Percentiles rank a stretch among this genome's conserved stretches.
Evolutionary conservation across 1,140 invertebrate genomes (phyloP).

Genomic region (Formica selysi): DNA sequence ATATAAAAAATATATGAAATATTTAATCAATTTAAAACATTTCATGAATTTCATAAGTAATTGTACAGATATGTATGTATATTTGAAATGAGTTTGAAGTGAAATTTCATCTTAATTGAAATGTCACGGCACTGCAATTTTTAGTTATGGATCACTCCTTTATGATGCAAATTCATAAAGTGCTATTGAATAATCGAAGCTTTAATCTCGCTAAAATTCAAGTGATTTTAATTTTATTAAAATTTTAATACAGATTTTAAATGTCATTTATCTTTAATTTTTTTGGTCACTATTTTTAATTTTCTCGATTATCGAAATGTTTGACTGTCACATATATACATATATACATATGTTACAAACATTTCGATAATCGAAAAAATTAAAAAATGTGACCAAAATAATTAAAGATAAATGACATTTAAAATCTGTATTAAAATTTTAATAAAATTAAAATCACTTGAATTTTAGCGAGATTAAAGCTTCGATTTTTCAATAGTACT

Average conservation of each 20-base stretch:
- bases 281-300: not conserved
- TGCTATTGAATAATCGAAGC: not conserved
- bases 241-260: not conserved
- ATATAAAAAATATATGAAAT: no score
- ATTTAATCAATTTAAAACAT: no score
- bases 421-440: not conserved
- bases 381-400: not conserved
- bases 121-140: not conserved
- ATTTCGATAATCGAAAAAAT: not conserved
- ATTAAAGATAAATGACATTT: not conserved
- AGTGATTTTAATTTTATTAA: not conserved
- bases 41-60: no score
- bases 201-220: not conserved
- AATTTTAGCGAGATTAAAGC: not conserved
- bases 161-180: not conserved
- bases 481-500: not conserved
- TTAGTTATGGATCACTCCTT: not conserved
- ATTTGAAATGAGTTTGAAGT: not conserved
- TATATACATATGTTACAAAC: not conserved
- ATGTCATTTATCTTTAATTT: not conserved
- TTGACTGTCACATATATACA: not conserved
- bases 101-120: constrained; percentile 1
- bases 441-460: not conserved
- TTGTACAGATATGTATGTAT: no score
- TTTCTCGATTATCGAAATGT: not conserved